These are phyloP conservation scores for Cettia cetti DNA, from an alignment of 2,113 vertebrate species.

Conservation along the genomic window DNA sequence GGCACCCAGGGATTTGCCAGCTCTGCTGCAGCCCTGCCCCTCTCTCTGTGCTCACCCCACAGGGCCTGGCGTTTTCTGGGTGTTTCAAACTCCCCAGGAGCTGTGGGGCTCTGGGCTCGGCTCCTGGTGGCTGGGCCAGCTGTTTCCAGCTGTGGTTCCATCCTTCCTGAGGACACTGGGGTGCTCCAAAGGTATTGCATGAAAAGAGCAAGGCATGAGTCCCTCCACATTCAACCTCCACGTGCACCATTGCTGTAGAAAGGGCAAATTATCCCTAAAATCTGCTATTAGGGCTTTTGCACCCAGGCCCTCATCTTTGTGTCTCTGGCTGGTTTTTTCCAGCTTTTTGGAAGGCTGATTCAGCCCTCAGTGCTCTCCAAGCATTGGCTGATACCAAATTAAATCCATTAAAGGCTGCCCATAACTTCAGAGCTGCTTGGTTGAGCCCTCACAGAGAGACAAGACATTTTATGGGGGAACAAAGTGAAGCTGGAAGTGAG, in stretches of 20 bases:
- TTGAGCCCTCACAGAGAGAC: background rate
- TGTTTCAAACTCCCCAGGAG: fast-evolving
- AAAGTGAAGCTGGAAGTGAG: background rate
- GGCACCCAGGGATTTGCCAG: background rate
- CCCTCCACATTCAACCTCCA: background rate
- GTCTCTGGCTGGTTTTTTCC: background rate
- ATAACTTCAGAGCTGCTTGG: background rate
- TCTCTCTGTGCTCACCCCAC: no score
- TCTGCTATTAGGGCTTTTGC: background rate
- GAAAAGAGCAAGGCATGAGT: background rate
- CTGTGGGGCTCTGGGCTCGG: background rate
- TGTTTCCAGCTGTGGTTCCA: background rate
- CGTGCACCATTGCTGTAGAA: fast-evolving
- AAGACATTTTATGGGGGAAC: background rate
- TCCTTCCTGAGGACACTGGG: background rate
- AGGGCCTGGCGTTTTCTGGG: background rate
- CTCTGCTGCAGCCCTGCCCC: background rate
- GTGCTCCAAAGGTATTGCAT: background rate
- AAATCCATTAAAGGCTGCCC: background rate
- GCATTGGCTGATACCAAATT: background rate
- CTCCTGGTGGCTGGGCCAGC: fast-evolving
- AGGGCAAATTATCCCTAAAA: background rate
- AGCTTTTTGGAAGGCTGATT: background rate
- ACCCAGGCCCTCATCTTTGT: fast-evolving
- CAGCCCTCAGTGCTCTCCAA: background rate